Evolutionary conservation across 2,888 invertebrate genomes (phyloP), one percentile per base, ranked within the genome.

Genomic region (Limnephilus rhombicus): DNA sequence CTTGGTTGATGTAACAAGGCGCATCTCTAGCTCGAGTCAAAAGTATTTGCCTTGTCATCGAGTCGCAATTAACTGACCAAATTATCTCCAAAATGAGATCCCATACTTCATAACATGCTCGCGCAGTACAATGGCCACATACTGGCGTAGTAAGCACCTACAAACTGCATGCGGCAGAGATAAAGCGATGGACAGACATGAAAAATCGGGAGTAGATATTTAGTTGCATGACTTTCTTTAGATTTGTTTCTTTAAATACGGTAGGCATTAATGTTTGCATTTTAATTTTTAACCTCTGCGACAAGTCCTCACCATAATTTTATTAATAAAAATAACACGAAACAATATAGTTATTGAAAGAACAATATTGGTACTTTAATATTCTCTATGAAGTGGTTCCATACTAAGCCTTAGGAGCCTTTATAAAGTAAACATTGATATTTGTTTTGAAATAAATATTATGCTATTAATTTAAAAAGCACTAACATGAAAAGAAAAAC

Each of bases 31-130:
- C 86, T 49, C 31, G 34, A 49, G 81, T 53, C 18, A n/a, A 3
- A 85, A 86, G 49, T 90, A 92, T 92, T 91, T 87, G 92, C 91
- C 86, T 85, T 85, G 92, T 92, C 92, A 92, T 90, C 80, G 81
- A 49, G 31, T 80, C 81, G 91, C 92, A 92, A 92, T 92, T 90
- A 92, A 91, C 88, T 68, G 31, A 18, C 68, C 91, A 89, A 92
- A 89, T 92, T 91, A 91, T 91, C 91, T 86, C 82, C 92, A 91
- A 91, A 92, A 92, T 91, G 91, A 90, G 86, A 89, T 91, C 83
- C 45, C 86, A 86, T 49, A 86, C 68, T 68, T 68, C 68, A 68
- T 68, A 68, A 68, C 68, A 68, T 68, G 68, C 68, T 68, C 24
- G 24, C 68, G 7, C 24, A 68, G 68, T 4, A 68, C 68, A 24